phyloP scores from a whole-genome alignment of 2,888 invertebrate genomes.

The Phania funesta region DNA sequence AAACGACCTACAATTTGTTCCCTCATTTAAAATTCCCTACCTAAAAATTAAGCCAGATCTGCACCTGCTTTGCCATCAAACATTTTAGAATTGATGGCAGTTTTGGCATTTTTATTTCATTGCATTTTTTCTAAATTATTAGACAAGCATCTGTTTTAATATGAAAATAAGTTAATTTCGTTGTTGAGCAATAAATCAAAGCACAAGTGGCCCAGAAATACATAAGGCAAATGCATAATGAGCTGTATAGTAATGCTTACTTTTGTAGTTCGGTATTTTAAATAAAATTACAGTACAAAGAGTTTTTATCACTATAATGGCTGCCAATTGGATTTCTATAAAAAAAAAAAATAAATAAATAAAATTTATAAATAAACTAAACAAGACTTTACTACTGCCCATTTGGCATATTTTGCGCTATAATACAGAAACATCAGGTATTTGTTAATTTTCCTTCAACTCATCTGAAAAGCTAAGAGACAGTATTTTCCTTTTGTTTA shows the following conservation, averaged over 20 bases:
- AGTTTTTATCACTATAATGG: background rate
- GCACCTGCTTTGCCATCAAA: too few species aligned
- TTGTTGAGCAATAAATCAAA: slow-evolving; percentile 40
- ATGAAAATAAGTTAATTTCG: slow-evolving; percentile 37
- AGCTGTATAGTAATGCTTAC: background rate
- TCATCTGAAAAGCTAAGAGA: too few species aligned
- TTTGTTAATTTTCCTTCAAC: too few species aligned
- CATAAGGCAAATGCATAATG: background rate
- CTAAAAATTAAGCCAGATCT: too few species aligned
- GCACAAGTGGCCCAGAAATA: background rate
- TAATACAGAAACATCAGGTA: too few species aligned
- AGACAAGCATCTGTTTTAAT: slow-evolving; percentile 27
- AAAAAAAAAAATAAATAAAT: too few species aligned
- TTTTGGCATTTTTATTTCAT: slow-evolving; percentile 2
- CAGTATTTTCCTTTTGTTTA: too few species aligned
- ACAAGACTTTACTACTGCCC: too few species aligned
- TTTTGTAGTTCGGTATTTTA: slow-evolving; percentile 1
- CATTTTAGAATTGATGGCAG: background rate
- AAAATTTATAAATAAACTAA: background rate
- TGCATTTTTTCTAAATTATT: slow-evolving; percentile 3
- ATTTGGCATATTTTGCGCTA: too few species aligned
- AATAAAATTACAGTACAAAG: background rate
- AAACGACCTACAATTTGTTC: too few species aligned
- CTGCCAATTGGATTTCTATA: background rate
- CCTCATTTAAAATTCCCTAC: too few species aligned